Conservation (phyloP, 2,888 invertebrate species). For the Caenorhabditis plicata region DNA sequence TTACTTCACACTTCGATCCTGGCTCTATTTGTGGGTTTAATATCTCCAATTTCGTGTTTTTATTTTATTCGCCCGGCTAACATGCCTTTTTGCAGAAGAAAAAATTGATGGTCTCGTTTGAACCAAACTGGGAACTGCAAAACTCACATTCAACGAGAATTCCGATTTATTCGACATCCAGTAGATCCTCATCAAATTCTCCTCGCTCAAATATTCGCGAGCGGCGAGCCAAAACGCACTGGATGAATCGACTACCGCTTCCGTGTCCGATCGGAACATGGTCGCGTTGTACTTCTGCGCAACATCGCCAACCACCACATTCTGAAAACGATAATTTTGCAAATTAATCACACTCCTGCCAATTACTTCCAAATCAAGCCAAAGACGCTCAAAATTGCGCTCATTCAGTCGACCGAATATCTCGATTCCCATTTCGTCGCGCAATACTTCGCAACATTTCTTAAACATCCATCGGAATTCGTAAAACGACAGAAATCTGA, state of each 20-base stretch:
- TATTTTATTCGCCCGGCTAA: too few species aligned
- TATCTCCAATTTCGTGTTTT: too few species aligned
- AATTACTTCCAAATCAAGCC: constrained; percentile 27
- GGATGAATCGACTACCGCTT: constrained; percentile 10
- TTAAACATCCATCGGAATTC: constrained; percentile 15
- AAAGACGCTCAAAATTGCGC: constrained; percentile 21
- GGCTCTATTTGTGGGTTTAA: too few species aligned
- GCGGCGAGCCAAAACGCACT: constrained; percentile 28
- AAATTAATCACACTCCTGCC: background rate
- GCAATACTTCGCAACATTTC: constrained; percentile 7
- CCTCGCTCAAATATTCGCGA: constrained; percentile 15
- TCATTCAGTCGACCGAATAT: constrained; percentile 13
- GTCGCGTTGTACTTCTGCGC: constrained; percentile 18
- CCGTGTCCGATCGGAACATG: constrained; percentile 24
- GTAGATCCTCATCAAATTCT: constrained; percentile 18
- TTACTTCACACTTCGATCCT: too few species aligned
- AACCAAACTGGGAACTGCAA: too few species aligned
- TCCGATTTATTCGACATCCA: constrained; percentile 27
- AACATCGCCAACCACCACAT: constrained; percentile 24
- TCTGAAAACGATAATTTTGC: constrained; percentile 2
- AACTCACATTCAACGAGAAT: constrained; percentile 15
- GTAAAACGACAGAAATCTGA: constrained; percentile 11
- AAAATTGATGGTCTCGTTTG: too few species aligned
- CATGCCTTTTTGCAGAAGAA: too few species aligned
- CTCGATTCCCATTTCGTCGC: constrained; percentile 14